Conservation (phyloP, 2,797 vertebrate species). For the Eulemur albifrons region DNA sequence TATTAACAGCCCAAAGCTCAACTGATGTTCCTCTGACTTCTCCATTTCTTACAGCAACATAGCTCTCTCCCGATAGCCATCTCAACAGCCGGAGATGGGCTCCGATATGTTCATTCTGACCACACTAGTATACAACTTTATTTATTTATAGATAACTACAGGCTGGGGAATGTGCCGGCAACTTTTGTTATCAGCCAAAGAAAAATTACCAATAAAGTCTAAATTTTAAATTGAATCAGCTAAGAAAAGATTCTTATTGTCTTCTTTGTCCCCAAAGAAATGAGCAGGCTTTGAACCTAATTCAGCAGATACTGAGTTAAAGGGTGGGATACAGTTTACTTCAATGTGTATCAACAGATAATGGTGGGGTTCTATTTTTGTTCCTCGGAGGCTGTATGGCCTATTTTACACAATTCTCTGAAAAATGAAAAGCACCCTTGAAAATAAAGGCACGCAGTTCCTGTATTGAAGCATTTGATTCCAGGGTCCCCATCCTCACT, state of each 20-base stretch:
- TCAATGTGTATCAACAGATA: conserved; percentile 25
- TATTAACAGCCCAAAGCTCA: neutral
- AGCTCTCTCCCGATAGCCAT: neutral
- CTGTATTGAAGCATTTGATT: neutral
- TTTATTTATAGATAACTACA: conserved; percentile 74
- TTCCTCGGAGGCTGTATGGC: neutral
- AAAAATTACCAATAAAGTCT: conserved; percentile 70
- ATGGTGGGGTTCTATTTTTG: conserved; percentile 23
- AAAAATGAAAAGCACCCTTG: conserved; percentile 3
- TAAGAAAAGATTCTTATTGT: conserved; percentile 70
- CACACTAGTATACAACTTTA: conserved; percentile 44
- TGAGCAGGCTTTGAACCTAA: neutral
- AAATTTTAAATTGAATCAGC: conserved; percentile 76
- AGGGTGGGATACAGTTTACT: neutral
- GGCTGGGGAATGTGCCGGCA: conserved; percentile 69
- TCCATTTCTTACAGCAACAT: neutral
- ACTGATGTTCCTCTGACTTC: neutral
- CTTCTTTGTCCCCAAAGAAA: conserved; percentile 9
- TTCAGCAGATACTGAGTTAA: conserved; percentile 61
- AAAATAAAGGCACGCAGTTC: neutral
- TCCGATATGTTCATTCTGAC: conserved; percentile 52
- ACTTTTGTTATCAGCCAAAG: conserved; percentile 63
- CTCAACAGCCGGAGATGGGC: conserved; percentile 34
- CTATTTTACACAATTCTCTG: conserved; percentile 32
- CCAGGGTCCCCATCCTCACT: neutral